Evolutionary conservation across 2,797 vertebrate genomes (phyloP), one percentile per base, ranked within the genome.

Genomic region (Pachyuromys duprasi): DNA sequence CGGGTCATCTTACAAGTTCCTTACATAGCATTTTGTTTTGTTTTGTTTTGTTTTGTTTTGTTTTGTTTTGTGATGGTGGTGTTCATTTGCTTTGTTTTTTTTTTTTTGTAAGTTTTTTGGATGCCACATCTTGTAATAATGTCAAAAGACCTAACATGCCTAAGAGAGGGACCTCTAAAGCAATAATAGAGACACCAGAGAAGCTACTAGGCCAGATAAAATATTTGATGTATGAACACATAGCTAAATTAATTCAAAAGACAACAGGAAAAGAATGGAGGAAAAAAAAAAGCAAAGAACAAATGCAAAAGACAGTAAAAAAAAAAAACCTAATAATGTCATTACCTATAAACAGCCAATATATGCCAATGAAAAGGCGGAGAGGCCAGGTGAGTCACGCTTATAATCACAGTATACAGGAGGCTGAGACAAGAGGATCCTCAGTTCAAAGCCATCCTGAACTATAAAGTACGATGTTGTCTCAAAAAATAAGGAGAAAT

Each of bases 191-290:
- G n/a, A 12, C 5, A 81, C 24, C 2, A 57, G n/a, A 63, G 20
- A 78, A 72, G 9, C 28, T 75, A 67, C 53, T 42, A 81, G 24
- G 74, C 5, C 53, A 86, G 42, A 79, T 63, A 33, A 93, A 79
- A 79, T 57, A 57, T 17, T 13, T 14, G 55, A 57, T 57, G 60
- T 33, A 55, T 22, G 67, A 15, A 72, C n/a, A 88, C 49, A 49
- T 18, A 42, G 57, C 67, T 91, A 72, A 91, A 45, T 67, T 91
- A 87, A 91, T 45, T 81, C 72, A 87, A 95, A 91, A 91, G 45
- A 80, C 22, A 22, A 28, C 24, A 87, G 14, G 80, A 70, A 79
- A 86, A 84, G 24, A 65, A 42, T 42, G 13, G 26, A 5, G 12
- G 26, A 6, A 12, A 9, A 6, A 12, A 9, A 42, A 24, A 87